Conservation (phyloP, 2,797 vertebrate genomes). For the Manis crassicaudata region DNA sequence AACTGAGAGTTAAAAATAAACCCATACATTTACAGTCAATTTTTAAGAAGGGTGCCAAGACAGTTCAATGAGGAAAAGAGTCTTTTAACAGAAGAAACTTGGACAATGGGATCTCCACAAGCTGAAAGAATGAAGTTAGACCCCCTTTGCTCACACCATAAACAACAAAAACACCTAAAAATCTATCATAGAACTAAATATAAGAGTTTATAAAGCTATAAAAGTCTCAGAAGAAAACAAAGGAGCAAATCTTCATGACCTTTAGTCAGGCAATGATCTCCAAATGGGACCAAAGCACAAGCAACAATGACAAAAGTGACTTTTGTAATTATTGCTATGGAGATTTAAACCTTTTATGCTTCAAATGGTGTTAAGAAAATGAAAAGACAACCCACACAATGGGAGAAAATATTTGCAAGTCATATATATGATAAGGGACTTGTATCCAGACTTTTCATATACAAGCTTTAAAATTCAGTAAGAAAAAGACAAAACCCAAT, state of each 20-base stretch:
- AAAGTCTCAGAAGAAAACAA: conserved; percentile 23
- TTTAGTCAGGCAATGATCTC: conserved; percentile 5
- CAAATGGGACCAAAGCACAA: neutral
- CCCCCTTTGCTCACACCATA: conserved; percentile 11
- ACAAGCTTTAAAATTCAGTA: neutral
- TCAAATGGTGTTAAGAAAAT: conserved; percentile 40
- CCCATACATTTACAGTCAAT: neutral
- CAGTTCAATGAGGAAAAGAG: neutral
- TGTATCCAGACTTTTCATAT: neutral
- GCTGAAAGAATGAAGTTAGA: conserved; percentile 27
- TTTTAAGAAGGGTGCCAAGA: neutral
- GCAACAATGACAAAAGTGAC: neutral
- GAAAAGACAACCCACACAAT: neutral
- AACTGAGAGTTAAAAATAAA: conserved; percentile 39
- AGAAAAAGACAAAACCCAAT: conserved; percentile 28
- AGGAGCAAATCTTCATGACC: neutral
- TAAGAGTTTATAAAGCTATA: conserved; percentile 2
- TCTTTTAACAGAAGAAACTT: conserved; percentile 18
- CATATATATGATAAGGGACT: neutral
- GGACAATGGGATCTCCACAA: neutral
- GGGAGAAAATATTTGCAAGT: neutral
- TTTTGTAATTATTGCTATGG: neutral
- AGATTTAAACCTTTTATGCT: conserved; percentile 1
- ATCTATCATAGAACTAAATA: neutral
- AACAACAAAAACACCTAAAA: neutral